Conservation (phyloP, 2,113 vertebrate genomes). For the Hepsetus odoe region DNA sequence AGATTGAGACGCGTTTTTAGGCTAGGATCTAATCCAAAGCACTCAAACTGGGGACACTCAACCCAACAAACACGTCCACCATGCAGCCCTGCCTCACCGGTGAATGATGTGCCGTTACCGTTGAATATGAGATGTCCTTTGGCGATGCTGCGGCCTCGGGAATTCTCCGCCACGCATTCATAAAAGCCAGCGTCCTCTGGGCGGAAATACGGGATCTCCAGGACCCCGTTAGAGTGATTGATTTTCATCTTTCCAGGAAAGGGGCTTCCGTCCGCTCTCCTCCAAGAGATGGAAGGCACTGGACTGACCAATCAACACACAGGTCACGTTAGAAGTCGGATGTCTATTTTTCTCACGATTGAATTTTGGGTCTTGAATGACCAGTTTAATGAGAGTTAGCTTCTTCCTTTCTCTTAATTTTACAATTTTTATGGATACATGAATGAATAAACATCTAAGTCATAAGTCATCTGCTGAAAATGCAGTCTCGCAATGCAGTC, state of each 20-base stretch:
- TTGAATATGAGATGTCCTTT: conserved; percentile 85
- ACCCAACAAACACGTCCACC: neutral
- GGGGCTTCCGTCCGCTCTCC: conserved; percentile 80
- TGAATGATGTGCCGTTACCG: conserved; percentile 71
- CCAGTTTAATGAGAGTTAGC: too few relatives aligned
- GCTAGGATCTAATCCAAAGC: conserved; percentile 3
- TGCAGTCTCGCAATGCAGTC: too few relatives aligned
- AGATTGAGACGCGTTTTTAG: conserved; percentile 14
- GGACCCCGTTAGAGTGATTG: conserved; percentile 78
- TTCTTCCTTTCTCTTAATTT: too few relatives aligned
- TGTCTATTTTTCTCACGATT: too few relatives aligned
- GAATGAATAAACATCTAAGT: too few relatives aligned
- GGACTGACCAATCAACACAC: conserved; percentile 75
- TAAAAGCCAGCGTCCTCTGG: conserved; percentile 86
- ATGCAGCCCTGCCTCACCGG: neutral
- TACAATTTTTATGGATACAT: too few relatives aligned
- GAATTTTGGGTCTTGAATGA: too few relatives aligned
- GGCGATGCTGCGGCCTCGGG: conserved; percentile 78
- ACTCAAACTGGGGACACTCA: neutral
- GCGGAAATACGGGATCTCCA: conserved; percentile 85
- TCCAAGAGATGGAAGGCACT: conserved; percentile 87
- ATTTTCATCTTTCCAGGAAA: conserved; percentile 81
- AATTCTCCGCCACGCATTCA: conserved; percentile 83
- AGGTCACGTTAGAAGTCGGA: conserved; percentile 40
- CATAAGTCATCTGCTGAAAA: too few relatives aligned